Conservation (phyloP, 2,113 vertebrate species). For the Fregata magnificens region DNA sequence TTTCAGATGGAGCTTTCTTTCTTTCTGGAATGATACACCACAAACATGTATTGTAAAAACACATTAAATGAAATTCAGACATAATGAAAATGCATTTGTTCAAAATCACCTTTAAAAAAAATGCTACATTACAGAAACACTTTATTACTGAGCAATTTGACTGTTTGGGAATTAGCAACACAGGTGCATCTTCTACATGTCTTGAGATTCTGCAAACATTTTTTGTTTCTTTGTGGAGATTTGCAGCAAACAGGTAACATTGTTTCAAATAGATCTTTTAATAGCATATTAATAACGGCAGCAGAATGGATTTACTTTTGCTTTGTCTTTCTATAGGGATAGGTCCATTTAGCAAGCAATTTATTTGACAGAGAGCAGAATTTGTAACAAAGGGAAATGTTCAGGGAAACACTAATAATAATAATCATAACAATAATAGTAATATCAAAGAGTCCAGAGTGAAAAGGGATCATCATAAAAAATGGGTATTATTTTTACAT, state of each 20-base stretch:
- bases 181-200: conserved; percentile 14
- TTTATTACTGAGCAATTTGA: conserved; percentile 45
- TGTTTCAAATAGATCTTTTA: conserved; percentile 15
- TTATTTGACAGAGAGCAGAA: neutral
- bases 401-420: neutral
- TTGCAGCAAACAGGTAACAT: neutral
- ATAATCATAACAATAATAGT: neutral
- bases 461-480: neutral
- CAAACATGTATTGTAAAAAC: conserved; percentile 64
- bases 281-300: neutral
- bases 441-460: neutral
- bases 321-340: neutral
- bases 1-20: conserved; percentile 66
- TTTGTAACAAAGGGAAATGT: neutral
- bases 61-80: conserved; percentile 72
- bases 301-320: neutral
- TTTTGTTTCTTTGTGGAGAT: conserved; percentile 11
- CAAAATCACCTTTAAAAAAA: conserved; percentile 27
- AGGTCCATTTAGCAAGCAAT: conserved; percentile 24
- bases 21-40: conserved; percentile 35
- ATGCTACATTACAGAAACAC: conserved; percentile 24
- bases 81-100: conserved; percentile 68
- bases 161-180: conserved; percentile 46
- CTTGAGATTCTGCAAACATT: neutral
- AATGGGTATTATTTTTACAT: neutral